Evolutionary conservation across 2,797 vertebrate species (phyloP).

Genomic region (Platalea minor): DNA sequence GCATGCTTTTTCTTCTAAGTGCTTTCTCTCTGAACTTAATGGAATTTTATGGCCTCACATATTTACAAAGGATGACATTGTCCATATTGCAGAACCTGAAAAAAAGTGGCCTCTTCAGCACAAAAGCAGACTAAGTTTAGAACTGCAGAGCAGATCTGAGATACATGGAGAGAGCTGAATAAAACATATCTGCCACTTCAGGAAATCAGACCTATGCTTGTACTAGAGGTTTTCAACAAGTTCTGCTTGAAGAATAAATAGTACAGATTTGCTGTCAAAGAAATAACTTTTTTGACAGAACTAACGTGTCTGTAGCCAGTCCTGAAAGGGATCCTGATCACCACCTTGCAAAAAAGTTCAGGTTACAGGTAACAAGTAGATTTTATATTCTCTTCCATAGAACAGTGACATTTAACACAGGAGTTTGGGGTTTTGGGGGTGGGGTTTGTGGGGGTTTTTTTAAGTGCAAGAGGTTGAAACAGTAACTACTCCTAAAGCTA

Average conservation of each 20-base stretch:
- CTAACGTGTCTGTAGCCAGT: neutral
- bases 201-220: neutral
- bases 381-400: neutral
- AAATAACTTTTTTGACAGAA: neutral
- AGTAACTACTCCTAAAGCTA: neutral
- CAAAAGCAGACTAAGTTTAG: neutral
- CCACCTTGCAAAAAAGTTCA: neutral
- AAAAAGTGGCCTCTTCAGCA: neutral
- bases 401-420: neutral
- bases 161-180: neutral
- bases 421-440: neutral
- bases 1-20: neutral
- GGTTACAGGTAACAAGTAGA: neutral
- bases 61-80: neutral
- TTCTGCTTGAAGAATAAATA: neutral
- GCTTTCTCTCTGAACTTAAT: neutral
- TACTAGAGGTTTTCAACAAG: neutral
- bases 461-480: neutral
- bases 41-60: neutral
- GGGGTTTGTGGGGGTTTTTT: accelerated
- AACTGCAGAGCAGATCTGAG: neutral
- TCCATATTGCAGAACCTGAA: neutral
- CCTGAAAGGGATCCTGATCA: neutral
- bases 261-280: neutral
- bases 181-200: neutral